phyloP scores from a whole-genome alignment of 2,113 vertebrate species.

The Sylvicapra grimmia region DNA sequence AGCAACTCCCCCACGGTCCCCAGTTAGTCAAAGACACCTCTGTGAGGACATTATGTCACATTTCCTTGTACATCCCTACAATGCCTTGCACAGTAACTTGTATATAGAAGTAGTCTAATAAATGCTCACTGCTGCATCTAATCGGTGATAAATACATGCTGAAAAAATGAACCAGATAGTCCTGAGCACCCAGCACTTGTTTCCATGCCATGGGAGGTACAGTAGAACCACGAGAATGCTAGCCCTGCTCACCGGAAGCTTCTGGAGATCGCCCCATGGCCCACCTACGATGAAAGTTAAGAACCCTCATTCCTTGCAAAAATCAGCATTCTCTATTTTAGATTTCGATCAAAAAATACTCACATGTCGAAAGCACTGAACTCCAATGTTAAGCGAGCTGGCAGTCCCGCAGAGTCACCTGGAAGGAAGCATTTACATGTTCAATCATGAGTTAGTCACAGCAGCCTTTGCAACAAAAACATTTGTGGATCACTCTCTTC shows the following conservation, averaged over 20 bases:
- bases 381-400: conserved; percentile 93
- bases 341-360: conserved; percentile 74
- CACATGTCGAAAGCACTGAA: conserved; percentile 97
- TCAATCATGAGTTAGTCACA: neutral
- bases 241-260: neutral
- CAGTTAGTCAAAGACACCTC: neutral
- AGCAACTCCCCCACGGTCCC: neutral
- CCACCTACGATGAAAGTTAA: neutral
- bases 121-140: neutral
- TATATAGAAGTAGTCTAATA: neutral
- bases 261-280: neutral
- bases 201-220: neutral
- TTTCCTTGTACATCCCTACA: neutral
- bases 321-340: neutral
- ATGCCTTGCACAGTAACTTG: neutral
- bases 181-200: neutral
- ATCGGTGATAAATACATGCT: neutral
- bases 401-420: conserved; percentile 94
- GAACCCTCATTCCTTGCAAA: neutral
- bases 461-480: neutral
- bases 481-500: neutral
- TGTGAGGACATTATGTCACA: neutral
- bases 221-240: neutral
- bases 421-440: conserved; percentile 56
- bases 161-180: neutral